Conservation (phyloP, 1,140 invertebrate genomes). For the Drosophila athabasca region DNA sequence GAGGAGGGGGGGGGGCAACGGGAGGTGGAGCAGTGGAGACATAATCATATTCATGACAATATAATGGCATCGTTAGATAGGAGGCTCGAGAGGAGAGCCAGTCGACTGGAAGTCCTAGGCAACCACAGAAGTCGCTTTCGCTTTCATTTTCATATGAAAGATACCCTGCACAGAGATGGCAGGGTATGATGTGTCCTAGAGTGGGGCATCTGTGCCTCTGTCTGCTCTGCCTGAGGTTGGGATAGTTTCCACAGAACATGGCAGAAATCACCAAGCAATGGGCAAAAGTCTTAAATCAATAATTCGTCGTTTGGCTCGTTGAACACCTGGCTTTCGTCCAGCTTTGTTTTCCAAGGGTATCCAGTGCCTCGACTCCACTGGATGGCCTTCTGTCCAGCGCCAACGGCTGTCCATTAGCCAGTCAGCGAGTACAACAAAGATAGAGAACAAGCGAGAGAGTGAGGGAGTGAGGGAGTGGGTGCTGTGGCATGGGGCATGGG, state of each 20-base stretch:
- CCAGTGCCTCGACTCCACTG: too few relatives aligned
- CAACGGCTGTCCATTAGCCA: constrained; percentile 60
- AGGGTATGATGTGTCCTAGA: too few relatives aligned
- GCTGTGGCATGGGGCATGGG: background rate
- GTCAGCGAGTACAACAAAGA: constrained; percentile 13
- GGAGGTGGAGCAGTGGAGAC: background rate
- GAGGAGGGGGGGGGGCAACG: background rate
- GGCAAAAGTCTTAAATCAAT: too few relatives aligned
- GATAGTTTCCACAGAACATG: too few relatives aligned
- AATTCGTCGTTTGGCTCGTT: too few relatives aligned
- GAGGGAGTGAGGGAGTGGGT: background rate
- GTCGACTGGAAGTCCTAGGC: constrained; percentile 17
- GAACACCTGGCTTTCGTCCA: too few relatives aligned
- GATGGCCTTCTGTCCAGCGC: constrained; percentile 6
- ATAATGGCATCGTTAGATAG: constrained; percentile 59
- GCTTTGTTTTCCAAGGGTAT: too few relatives aligned
- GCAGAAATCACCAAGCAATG: too few relatives aligned
- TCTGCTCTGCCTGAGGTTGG: too few relatives aligned
- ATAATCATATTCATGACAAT: constrained; percentile 64
- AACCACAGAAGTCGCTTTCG: constrained; percentile 16
- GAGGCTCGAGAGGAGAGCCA: constrained; percentile 18
- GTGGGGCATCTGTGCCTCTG: too few relatives aligned
- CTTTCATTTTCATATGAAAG: background rate
- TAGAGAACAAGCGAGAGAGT: too few relatives aligned
- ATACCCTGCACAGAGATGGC: too few relatives aligned